Evolutionary conservation across 2,888 invertebrate species (phyloP).

Genomic region (Hypena proboscidalis): DNA sequence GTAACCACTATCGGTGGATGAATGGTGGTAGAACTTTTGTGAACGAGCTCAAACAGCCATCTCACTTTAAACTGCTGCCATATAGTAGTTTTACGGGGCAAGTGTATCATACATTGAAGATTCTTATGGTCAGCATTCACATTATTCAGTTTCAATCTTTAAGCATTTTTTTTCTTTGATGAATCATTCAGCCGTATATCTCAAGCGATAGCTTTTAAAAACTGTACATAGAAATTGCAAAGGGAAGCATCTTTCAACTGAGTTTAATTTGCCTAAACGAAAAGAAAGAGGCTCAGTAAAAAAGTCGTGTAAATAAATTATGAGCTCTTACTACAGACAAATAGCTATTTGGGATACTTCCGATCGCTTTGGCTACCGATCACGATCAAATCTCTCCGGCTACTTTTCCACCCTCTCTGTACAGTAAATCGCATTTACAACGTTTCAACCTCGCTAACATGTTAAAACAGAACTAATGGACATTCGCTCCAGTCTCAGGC

Average conservation of each 20-base stretch:
- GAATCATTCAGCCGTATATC: too few relatives aligned
- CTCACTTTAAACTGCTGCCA: too few relatives aligned
- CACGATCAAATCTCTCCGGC: conserved; percentile 72
- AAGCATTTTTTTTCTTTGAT: too few relatives aligned
- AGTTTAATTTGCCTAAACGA: conserved; percentile 4
- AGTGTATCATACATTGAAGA: too few relatives aligned
- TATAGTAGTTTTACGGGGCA: too few relatives aligned
- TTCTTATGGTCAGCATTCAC: too few relatives aligned
- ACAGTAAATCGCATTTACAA: conserved; percentile 85
- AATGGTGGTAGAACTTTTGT: background rate
- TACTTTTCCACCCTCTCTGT: conserved; percentile 81
- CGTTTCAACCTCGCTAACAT: conserved; percentile 85
- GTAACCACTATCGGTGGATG: conserved; percentile 17
- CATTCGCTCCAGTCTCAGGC: conserved; percentile 84
- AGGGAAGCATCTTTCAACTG: conserved; percentile 1
- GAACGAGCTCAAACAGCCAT: too few relatives aligned
- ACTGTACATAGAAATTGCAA: too few relatives aligned
- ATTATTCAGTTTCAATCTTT: too few relatives aligned
- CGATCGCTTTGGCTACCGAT: conserved; percentile 73
- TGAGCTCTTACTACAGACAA: conserved; percentile 31
- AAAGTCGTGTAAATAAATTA: conserved; percentile 34
- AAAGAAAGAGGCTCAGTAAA: conserved; percentile 11
- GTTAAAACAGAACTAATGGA: conserved; percentile 86
- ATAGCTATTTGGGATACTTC: conserved; percentile 60
- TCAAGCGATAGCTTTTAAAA: too few relatives aligned